phyloP scores from a whole-genome alignment of 2,888 invertebrate species.

The Chrysolina haemoptera region DNA sequence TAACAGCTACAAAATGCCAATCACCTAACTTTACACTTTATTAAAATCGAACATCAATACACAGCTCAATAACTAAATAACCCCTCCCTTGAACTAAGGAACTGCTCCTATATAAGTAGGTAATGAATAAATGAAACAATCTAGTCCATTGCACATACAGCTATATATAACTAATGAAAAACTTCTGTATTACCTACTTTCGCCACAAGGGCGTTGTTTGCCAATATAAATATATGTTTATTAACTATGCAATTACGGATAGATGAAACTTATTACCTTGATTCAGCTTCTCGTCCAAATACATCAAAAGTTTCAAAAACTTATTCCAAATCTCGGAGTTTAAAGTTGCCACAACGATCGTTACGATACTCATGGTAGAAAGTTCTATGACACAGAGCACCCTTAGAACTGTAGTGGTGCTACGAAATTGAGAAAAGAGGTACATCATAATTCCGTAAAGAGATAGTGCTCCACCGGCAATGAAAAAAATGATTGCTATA shows the following conservation, averaged over 20 bases:
- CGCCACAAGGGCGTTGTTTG: too few species aligned
- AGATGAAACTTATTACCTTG: constrained; percentile 9
- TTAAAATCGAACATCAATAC: too few species aligned
- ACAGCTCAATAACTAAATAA: too few species aligned
- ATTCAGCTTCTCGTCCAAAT: constrained; percentile 42
- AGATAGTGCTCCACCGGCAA: constrained; percentile 28
- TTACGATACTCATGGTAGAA: constrained; percentile 30
- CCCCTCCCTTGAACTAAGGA: too few species aligned
- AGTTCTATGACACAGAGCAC: constrained; percentile 32
- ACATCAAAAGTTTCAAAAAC: constrained; percentile 41
- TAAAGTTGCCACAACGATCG: constrained; percentile 39
- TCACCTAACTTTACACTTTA: too few species aligned
- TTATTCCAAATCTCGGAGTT: constrained; percentile 43
- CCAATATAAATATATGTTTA: too few species aligned
- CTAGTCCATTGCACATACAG: too few species aligned
- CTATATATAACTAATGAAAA: too few species aligned
- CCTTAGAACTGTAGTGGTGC: constrained; percentile 31
- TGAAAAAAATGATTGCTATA: constrained; percentile 27
- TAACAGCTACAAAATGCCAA: too few species aligned
- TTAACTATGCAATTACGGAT: neutral
- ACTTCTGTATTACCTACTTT: too few species aligned
- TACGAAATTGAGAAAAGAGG: constrained; percentile 31
- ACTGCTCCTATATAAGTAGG: too few species aligned
- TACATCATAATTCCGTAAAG: constrained; percentile 35
- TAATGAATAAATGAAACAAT: too few species aligned